Conservation (phyloP, 2,888 invertebrate genomes). For the Noctuana brunneofusca region DNA sequence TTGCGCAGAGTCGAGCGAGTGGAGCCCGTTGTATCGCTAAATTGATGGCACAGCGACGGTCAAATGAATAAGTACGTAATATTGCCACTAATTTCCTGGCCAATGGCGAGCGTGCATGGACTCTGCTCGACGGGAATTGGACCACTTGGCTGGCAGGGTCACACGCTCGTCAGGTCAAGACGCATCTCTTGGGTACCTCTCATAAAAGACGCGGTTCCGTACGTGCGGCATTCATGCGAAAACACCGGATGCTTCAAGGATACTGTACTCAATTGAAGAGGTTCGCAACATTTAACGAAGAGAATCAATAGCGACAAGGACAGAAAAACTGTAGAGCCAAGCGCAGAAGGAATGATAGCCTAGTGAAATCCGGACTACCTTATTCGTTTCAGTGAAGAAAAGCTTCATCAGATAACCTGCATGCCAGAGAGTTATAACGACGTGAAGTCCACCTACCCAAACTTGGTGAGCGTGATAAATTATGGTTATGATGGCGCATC, state of each 20-base stretch:
- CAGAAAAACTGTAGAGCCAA: background rate
- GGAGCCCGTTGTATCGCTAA: slow-evolving; percentile 57
- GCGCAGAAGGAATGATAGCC: background rate
- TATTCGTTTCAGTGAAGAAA: too few relatives aligned
- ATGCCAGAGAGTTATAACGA: too few relatives aligned
- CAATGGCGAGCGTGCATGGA: slow-evolving; percentile 60
- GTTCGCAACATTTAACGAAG: background rate
- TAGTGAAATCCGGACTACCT: background rate
- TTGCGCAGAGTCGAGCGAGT: slow-evolving; percentile 10
- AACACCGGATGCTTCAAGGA: background rate
- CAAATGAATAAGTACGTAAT: slow-evolving; percentile 72
- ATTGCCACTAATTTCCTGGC: slow-evolving; percentile 71
- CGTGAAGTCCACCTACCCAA: too few relatives aligned
- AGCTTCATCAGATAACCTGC: too few relatives aligned
- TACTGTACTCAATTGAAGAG: background rate
- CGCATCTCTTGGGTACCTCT: slow-evolving; percentile 51
- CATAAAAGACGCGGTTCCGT: slow-evolving; percentile 43
- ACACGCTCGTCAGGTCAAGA: slow-evolving; percentile 62
- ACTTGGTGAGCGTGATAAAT: too few relatives aligned
- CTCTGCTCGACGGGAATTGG: slow-evolving; percentile 65
- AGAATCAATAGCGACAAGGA: background rate
- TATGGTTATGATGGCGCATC: too few relatives aligned
- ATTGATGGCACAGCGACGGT: slow-evolving; percentile 67
- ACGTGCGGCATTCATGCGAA: slow-evolving; percentile 2
- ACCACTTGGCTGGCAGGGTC: slow-evolving; percentile 75